A percentile compares a stretch with the other conserved stretches of the same genome.
Conservation (phyloP, 2,113 vertebrate genomes). For the Microtus ochrogaster region DNA sequence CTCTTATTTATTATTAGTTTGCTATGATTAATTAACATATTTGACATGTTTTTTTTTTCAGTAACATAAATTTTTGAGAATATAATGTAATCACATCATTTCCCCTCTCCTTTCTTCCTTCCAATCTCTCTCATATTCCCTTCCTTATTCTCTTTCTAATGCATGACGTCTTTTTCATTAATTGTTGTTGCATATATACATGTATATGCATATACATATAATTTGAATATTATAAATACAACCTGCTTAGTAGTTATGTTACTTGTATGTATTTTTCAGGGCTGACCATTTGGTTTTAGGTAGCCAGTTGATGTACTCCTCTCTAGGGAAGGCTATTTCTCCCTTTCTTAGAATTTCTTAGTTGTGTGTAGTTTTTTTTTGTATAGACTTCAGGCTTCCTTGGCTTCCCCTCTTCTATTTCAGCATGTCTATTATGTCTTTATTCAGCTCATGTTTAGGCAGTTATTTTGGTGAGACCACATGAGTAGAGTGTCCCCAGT, state of each 20-base stretch:
- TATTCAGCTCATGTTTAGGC: not conserved
- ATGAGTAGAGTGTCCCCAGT: not conserved
- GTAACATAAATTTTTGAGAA: not conserved
- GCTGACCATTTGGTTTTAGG: not conserved
- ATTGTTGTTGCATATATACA: not conserved
- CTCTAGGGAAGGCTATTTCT: not conserved
- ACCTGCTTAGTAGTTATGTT: not conserved
- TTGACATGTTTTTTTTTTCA: not conserved
- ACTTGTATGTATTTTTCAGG: not conserved
- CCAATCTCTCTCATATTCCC: not conserved
- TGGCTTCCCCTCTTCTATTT: not conserved
- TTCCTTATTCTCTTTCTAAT: not conserved
- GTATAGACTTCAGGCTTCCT: too few species aligned
- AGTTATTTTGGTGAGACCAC: not conserved
- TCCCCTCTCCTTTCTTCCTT: not conserved
- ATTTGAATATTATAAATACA: not conserved
- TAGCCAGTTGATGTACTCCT: not conserved
- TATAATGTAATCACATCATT: not conserved
- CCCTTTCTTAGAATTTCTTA: not conserved
- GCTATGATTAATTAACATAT: not conserved
- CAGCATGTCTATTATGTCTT: not conserved
- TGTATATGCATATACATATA: not conserved
- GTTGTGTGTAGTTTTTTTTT: not conserved
- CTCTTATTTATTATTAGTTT: not conserved
- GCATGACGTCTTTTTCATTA: not conserved